A percentile compares a stretch with the other conserved stretches of the same genome.
Conservation (phyloP, 2,888 invertebrate genomes). For the Lasioglossum villosulum region DNA sequence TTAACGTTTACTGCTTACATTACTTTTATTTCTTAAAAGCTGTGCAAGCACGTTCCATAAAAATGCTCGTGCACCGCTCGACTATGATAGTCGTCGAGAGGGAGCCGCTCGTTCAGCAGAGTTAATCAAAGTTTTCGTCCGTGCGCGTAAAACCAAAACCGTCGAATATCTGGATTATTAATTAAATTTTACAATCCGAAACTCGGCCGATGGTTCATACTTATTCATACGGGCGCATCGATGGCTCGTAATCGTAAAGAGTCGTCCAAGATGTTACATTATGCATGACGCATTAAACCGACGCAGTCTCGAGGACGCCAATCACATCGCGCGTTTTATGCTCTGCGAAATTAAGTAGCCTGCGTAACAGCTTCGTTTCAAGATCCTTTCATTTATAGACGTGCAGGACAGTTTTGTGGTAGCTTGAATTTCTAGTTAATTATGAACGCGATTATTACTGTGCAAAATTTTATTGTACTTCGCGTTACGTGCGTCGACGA, state of each 20-base stretch:
- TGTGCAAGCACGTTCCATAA: neutral
- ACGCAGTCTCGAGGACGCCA: neutral
- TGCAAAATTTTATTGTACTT: neutral
- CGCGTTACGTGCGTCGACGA: neutral
- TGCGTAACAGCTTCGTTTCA: neutral
- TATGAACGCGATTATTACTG: neutral
- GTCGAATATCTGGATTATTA: constrained; percentile 12
- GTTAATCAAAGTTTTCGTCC: constrained; percentile 21
- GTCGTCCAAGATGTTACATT: constrained; percentile 19
- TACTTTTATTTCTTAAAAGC: neutral
- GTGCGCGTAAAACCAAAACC: constrained; percentile 6
- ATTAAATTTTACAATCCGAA: constrained; percentile 32
- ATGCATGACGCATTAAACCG: constrained; percentile 38
- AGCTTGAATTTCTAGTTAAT: neutral
- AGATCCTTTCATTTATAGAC: neutral
- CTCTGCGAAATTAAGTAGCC: neutral
- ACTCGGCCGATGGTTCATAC: neutral
- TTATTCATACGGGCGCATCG: constrained; percentile 22
- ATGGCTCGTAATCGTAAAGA: neutral
- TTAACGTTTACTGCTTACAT: too few relatives aligned
- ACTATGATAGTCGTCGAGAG: neutral
- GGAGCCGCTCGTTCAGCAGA: neutral
- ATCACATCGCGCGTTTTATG: constrained; percentile 21
- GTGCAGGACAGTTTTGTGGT: neutral
- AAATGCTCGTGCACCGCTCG: neutral